Evolutionary conservation across 64 coral and sea anemone genomes (phyloP).

Genomic region (Orbicella faveolata): DNA sequence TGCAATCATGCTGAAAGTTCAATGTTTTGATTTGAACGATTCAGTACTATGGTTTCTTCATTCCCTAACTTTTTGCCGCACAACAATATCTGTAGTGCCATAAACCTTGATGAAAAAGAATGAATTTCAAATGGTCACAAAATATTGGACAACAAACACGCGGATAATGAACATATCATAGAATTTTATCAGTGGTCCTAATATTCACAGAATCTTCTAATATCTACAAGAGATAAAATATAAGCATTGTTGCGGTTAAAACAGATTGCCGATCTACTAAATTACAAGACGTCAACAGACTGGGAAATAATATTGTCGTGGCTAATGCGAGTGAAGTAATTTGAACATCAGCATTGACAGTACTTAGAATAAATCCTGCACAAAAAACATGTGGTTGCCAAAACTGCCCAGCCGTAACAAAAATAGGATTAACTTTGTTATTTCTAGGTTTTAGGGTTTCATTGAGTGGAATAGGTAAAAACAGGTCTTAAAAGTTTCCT

Average conservation of each 20-base stretch:
- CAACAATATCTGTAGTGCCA: background rate
- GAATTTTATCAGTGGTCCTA: background rate
- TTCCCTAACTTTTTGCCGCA: background rate
- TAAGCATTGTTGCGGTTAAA: background rate
- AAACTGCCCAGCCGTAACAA: background rate
- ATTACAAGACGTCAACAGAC: background rate
- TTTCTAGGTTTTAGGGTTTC: background rate
- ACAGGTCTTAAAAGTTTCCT: background rate
- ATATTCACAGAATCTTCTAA: background rate
- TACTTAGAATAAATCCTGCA: background rate
- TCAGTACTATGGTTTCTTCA: background rate
- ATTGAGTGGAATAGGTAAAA: background rate
- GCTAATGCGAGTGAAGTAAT: background rate
- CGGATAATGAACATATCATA: background rate
- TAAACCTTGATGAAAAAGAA: background rate
- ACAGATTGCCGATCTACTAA: background rate
- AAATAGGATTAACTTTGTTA: conserved; percentile 6
- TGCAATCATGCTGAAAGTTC: background rate
- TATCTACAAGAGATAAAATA: background rate
- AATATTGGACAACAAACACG: background rate
- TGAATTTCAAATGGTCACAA: background rate
- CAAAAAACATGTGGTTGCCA: background rate
- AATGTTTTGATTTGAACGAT: background rate
- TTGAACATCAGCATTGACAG: background rate
- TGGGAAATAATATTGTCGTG: background rate